phyloP scores from a whole-genome alignment of 2,113 vertebrate species.

The Vulpes ferrilata region DNA sequence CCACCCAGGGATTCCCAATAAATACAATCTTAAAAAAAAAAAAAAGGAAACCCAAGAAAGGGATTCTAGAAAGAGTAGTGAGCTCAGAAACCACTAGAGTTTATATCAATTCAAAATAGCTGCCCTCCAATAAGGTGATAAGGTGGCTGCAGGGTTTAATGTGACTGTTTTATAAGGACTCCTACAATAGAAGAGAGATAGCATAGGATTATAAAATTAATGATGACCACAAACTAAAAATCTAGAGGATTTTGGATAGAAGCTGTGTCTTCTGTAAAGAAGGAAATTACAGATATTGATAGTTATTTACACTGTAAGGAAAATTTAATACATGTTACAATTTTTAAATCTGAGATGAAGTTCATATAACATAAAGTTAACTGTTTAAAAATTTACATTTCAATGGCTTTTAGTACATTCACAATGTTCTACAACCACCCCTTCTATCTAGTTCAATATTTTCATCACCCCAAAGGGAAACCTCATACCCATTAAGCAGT shows the following conservation, averaged over 20 bases:
- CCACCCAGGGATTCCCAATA: background rate
- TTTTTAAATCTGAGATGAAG: background rate
- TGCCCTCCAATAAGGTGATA: background rate
- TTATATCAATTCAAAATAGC: background rate
- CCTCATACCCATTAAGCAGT: background rate
- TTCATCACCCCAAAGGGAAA: background rate
- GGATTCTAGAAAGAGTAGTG: conserved; percentile 1
- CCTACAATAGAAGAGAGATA: conserved; percentile 1
- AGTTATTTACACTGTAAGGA: background rate
- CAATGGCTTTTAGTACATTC: background rate
- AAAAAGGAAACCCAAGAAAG: background rate
- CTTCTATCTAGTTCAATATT: background rate
- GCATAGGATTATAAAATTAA: background rate
- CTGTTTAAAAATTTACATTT: background rate
- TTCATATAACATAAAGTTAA: background rate
- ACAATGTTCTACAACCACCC: background rate
- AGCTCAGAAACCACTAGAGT: background rate
- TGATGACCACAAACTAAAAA: background rate
- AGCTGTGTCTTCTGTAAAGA: background rate
- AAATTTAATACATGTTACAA: background rate
- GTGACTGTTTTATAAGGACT: background rate
- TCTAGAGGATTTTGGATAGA: background rate
- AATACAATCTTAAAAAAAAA: background rate
- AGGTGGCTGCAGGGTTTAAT: background rate
- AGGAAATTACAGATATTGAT: background rate